Percentiles rank a stretch among this genome's conserved stretches.
Conservation (phyloP, 1,140 invertebrate genomes). For the Sarcophaga peregrina region DNA sequence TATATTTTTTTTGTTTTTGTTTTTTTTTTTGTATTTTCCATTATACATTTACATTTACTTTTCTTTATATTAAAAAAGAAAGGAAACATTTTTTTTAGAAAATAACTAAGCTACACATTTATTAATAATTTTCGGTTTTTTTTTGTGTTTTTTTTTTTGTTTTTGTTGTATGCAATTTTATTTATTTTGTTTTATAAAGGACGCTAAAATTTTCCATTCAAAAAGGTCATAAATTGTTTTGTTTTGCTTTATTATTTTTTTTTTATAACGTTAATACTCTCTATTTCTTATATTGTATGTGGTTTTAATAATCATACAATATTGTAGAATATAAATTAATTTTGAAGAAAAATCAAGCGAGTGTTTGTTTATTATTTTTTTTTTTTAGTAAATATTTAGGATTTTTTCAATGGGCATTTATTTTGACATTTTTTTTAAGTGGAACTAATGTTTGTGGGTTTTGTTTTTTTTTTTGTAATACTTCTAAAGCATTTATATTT, state of each 20-base stretch:
- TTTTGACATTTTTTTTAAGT: conserved; percentile 25
- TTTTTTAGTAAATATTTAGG: conserved; percentile 11
- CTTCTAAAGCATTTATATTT: conserved; percentile 29
- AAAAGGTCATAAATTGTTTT: conserved; percentile 32
- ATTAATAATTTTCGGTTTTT: too few relatives aligned
- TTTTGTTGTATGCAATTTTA: background rate
- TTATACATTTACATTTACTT: too few relatives aligned
- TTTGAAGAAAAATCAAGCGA: conserved; percentile 23
- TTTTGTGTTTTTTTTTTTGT: background rate
- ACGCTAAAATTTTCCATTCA: conserved; percentile 38
- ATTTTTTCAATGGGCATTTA: conserved; percentile 22
- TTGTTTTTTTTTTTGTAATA: conserved; percentile 18
- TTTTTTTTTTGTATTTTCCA: too few relatives aligned
- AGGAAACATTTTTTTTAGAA: background rate
- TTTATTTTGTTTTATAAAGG: conserved; percentile 19
- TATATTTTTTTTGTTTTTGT: too few relatives aligned
- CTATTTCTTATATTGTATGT: too few relatives aligned
- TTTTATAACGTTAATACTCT: background rate
- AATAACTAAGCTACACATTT: conserved; percentile 34
- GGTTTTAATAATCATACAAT: too few relatives aligned
- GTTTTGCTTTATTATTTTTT: background rate
- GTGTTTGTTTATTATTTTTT: conserved; percentile 24
- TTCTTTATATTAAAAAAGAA: too few relatives aligned
- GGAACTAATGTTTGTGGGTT: background rate
- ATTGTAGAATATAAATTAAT: background rate